Base-by-base conservation (phyloP, 1,140 invertebrate genomes). In the Caenorhabditis inopinata region DNA sequence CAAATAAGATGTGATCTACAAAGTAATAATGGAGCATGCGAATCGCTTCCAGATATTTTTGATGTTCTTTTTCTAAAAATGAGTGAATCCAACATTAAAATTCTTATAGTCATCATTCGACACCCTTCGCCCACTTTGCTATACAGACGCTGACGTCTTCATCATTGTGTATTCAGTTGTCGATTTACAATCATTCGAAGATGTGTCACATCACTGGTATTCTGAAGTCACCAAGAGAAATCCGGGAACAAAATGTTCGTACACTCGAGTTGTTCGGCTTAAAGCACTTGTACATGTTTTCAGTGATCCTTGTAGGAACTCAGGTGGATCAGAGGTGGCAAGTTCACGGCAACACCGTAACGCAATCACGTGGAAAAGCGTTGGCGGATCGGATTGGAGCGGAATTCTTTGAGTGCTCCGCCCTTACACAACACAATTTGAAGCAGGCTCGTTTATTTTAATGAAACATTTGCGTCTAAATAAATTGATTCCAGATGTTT, bases 341-440 rank as follows among this genome's bases (percentile, higher is more conserved):
- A 94, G 96, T 89, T 94, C 96, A 91, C 94, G 92, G 48, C 93
- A 95, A 82, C 92, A 93, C n/a, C 92, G 95, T 46, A 91, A 92
- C 29, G 92, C 93, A 86, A 88, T 89, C 3, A 92, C 95, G 85
- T 94, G 80, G 93, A 42, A 91, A 91, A 86, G 90, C 92, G 77
- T 89, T 95, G 85, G 94, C 94, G 18, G 89, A 92, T 46, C 35
- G 91, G 96, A 91, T 97, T 80, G 93, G 93, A 80, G 94, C 80
- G 3, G 91, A 92, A 74, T 96, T 96, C 87, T 92, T 96, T 23
- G 95, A 96, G 89, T 96, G 94, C 78, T 96, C 94, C 0, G 93
- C 95, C 1, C 92, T 95, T 83, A 96, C 94, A 32, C 96, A 99
- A 89, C 93, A 93, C 87, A 94, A 96, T 89, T 90, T 96, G 79